Evolutionary conservation across 1,140 invertebrate species (phyloP).

Genomic region (Platyscapa corneri): DNA sequence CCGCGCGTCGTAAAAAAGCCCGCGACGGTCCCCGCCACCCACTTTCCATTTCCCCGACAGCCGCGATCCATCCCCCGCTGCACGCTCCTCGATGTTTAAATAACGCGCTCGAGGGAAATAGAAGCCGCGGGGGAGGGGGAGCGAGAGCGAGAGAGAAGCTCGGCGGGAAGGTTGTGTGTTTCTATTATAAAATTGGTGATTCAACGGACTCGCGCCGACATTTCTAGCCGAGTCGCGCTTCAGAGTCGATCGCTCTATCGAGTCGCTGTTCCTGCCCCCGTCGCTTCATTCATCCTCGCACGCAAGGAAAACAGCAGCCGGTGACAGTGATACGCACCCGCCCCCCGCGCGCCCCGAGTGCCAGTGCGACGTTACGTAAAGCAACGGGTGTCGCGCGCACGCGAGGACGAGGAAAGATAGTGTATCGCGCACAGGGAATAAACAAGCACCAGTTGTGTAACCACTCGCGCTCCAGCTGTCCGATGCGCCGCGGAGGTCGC

Average conservation of each 20-base stretch:
- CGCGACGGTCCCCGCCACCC: too few relatives aligned
- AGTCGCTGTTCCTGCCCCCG: conserved; percentile 69
- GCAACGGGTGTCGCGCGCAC: background rate
- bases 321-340: background rate
- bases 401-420: background rate
- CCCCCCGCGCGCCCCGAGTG: background rate
- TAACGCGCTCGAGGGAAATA: background rate
- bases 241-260: conserved; percentile 61
- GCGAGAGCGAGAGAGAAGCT: background rate
- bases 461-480: conserved; percentile 18
- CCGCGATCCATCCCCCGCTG: conserved; percentile 4
- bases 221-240: conserved; percentile 57
- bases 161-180: conserved; percentile 52
- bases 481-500: background rate
- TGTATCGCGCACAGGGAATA: background rate
- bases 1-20: conserved; percentile 20
- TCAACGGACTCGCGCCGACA: conserved; percentile 68
- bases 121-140: background rate
- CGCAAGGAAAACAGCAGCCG: background rate
- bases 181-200: conserved; percentile 73
- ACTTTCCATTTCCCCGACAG: background rate
- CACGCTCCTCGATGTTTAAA: conserved; percentile 8
- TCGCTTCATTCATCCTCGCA: conserved; percentile 38
- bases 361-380: conserved; percentile 6
- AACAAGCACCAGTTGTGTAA: conserved; percentile 5